phyloP scores from a whole-genome alignment of 2,888 invertebrate genomes.

The Drosophila ustulata region DNA sequence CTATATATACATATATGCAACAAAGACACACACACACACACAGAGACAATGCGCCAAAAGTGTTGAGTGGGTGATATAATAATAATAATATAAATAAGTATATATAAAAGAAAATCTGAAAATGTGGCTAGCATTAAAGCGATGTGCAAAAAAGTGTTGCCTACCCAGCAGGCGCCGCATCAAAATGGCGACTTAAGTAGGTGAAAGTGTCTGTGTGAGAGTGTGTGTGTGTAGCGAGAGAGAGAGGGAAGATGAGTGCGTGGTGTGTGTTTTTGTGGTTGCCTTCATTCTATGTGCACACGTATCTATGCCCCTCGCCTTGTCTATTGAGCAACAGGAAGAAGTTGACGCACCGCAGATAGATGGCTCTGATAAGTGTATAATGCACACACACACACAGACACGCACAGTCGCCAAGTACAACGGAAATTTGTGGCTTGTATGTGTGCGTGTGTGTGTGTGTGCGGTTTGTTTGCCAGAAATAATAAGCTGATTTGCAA shows the following conservation, averaged over 20 bases:
- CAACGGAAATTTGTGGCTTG: slow-evolving; percentile 65
- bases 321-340: slow-evolving; percentile 59
- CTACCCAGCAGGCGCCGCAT: slow-evolving; percentile 54
- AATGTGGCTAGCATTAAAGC: slow-evolving; percentile 42
- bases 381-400: slow-evolving; percentile 54
- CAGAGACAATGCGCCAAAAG: slow-evolving; percentile 44
- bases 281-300: slow-evolving; percentile 12
- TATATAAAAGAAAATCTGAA: slow-evolving; percentile 25
- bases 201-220: not conserved
- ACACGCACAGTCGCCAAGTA: not conserved
- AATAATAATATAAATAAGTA: slow-evolving; percentile 49
- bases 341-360: slow-evolving; percentile 68
- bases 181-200: slow-evolving; percentile 46
- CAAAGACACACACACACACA: slow-evolving; percentile 25
- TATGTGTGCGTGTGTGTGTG: slow-evolving; percentile 19
- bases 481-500: slow-evolving; percentile 59
- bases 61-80: slow-evolving; percentile 62
- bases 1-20: slow-evolving; percentile 5
- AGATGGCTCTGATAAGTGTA: slow-evolving; percentile 75
- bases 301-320: slow-evolving; percentile 1
- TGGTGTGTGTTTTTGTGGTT: slow-evolving; percentile 23
- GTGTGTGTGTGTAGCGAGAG: slow-evolving; percentile 5
- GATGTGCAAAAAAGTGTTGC: slow-evolving; percentile 62
- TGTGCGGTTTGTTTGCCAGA: slow-evolving; percentile 41
- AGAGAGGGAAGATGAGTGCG: not conserved